These are phyloP conservation scores for Triplophysa tibetana DNA, from an alignment of 2,113 vertebrate species.

Conservation along the genomic window DNA sequence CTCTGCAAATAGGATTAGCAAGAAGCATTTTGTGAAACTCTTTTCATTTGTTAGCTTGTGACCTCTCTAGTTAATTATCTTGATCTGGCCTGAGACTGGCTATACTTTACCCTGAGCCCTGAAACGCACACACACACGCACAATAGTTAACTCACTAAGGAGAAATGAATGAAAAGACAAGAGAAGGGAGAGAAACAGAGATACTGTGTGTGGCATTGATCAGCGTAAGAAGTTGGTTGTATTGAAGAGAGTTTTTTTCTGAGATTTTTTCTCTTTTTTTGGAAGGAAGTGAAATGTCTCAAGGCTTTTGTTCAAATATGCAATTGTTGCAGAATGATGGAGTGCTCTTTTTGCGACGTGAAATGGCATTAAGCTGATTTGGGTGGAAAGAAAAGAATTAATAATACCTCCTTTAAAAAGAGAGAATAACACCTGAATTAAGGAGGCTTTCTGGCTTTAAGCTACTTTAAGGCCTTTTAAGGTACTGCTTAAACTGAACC, in stretches of 20 bases:
- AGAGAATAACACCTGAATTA: slow-evolving; percentile 5
- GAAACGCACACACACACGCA: slow-evolving; percentile 64
- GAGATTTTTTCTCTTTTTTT: slow-evolving; percentile 42
- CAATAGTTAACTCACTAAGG: slow-evolving; percentile 79
- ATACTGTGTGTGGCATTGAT: slow-evolving; percentile 74
- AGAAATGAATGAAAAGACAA: slow-evolving; percentile 60
- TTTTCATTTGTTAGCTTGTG: slow-evolving; percentile 81
- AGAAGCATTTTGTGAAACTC: slow-evolving; percentile 68
- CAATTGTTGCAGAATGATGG: slow-evolving; percentile 63
- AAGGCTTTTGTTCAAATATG: slow-evolving; percentile 70
- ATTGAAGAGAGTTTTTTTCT: slow-evolving; percentile 51
- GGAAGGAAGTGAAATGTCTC: slow-evolving; percentile 63
- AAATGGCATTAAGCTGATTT: slow-evolving; percentile 27
- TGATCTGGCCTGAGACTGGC: slow-evolving; percentile 78
- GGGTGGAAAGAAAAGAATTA: slow-evolving; percentile 10
- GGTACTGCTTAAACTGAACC: too few relatives aligned
- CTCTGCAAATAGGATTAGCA: slow-evolving; percentile 69
- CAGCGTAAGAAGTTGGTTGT: slow-evolving; percentile 59
- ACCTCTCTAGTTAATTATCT: slow-evolving; percentile 83
- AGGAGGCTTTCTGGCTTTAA: not conserved
- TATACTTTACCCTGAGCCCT: slow-evolving; percentile 75
- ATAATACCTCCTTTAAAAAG: slow-evolving; percentile 12
- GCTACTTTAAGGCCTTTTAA: too few relatives aligned
- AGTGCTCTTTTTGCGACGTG: slow-evolving; percentile 17
- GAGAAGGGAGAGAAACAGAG: slow-evolving; percentile 64